Conservation (phyloP, 2,113 vertebrate species). For the Gambusia holbrooki region DNA sequence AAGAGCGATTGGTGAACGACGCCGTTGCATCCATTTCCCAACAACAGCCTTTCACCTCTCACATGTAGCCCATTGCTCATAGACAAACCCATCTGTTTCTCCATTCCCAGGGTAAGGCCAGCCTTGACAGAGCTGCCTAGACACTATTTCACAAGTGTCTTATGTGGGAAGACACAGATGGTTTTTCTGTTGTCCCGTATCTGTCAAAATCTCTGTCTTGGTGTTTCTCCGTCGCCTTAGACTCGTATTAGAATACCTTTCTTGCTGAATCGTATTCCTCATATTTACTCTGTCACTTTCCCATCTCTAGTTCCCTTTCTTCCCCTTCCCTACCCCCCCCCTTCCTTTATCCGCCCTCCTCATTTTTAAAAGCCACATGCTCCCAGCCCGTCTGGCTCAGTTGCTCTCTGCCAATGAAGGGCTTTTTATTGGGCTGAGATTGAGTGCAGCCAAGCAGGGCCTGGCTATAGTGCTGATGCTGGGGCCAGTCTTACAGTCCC, state of each 20-base stretch:
- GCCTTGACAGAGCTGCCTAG: constrained; percentile 67
- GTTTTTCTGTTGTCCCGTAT: constrained; percentile 50
- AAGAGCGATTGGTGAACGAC: constrained; percentile 53
- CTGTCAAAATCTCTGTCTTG: constrained; percentile 56
- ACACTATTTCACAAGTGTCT: constrained; percentile 57
- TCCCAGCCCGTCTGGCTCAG: constrained; percentile 79
- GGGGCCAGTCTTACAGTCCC: constrained; percentile 57
- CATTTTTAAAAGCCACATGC: constrained; percentile 79
- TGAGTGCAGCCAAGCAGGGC: constrained; percentile 85
- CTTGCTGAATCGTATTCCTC: constrained; percentile 52
- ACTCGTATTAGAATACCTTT: constrained; percentile 60
- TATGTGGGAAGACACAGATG: constrained; percentile 47
- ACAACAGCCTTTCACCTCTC: constrained; percentile 75
- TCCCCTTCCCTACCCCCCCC: constrained; percentile 18
- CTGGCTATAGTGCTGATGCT: constrained; percentile 62
- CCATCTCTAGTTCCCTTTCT: constrained; percentile 20
- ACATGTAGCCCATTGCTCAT: constrained; percentile 64
- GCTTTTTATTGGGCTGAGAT: constrained; percentile 84
- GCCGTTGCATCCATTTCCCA: constrained; percentile 65
- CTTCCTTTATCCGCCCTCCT: constrained; percentile 59
- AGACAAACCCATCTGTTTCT: constrained; percentile 77
- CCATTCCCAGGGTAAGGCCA: constrained; percentile 71
- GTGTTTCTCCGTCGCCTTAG: constrained; percentile 44
- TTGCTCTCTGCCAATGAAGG: constrained; percentile 82
- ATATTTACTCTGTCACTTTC: constrained; percentile 46